These are phyloP conservation scores for Procambarus virginalis DNA, from an alignment of 1,140 invertebrate species.

Conservation along the genomic window DNA sequence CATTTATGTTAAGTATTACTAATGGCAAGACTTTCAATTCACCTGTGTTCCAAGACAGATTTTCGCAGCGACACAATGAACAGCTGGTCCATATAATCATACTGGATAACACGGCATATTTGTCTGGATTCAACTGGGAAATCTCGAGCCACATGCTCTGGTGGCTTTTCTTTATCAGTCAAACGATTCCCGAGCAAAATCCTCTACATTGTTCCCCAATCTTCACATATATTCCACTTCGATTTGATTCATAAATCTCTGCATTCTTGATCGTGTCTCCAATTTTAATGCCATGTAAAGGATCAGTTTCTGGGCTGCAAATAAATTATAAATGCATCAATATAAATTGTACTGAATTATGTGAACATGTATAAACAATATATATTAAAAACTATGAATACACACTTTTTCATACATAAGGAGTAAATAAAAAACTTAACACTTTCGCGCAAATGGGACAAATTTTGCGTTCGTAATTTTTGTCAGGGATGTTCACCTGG, in stretches of 20 bases:
- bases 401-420: too few species aligned
- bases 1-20: not conserved
- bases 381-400: too few species aligned
- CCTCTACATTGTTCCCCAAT: conserved; percentile 12
- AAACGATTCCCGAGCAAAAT: conserved; percentile 34
- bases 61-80: conserved; percentile 44
- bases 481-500: too few species aligned
- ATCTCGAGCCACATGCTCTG: not conserved
- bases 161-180: not conserved
- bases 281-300: conserved; percentile 3
- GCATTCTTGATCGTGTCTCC: conserved; percentile 23
- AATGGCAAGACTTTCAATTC: not conserved
- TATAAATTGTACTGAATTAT: not conserved
- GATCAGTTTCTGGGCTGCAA: not conserved
- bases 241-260: conserved; percentile 15
- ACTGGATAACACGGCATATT: conserved; percentile 16
- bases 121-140: conserved; percentile 33
- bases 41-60: conserved; percentile 47
- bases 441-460: too few species aligned
- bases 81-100: conserved; percentile 43
- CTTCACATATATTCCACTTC: conserved; percentile 25
- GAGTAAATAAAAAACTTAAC: too few species aligned
- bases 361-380: not conserved
- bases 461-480: too few species aligned
- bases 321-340: not conserved